These are phyloP conservation scores for Siniperca undulata DNA, from an alignment of 2,797 vertebrate species.

Conservation along the genomic window DNA sequence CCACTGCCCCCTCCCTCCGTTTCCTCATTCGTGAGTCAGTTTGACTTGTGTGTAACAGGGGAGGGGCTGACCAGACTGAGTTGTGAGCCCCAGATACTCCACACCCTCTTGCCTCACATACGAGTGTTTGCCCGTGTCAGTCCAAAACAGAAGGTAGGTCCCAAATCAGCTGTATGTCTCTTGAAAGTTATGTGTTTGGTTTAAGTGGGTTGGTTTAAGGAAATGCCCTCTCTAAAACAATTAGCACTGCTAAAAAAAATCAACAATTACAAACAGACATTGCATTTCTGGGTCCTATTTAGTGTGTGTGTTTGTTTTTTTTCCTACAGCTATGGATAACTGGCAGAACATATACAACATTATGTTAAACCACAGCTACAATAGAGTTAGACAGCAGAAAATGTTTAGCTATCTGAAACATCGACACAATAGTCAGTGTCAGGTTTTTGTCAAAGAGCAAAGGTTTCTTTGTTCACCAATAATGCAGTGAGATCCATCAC, in stretches of 20 bases:
- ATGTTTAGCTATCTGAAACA: neutral
- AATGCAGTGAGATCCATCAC: constrained; percentile 9
- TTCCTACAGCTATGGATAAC: neutral
- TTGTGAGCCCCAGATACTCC: constrained; percentile 81
- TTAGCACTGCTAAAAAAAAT: neutral
- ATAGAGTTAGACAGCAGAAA: neutral
- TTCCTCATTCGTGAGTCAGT: constrained; percentile 78
- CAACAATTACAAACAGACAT: neutral
- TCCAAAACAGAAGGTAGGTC: constrained; percentile 95
- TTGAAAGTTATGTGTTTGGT: neutral
- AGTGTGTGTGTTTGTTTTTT: neutral
- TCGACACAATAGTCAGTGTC: neutral
- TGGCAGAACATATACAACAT: neutral
- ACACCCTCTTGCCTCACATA: constrained; percentile 90
- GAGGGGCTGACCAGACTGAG: constrained; percentile 90
- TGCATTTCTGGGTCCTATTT: neutral
- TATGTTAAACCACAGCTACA: neutral
- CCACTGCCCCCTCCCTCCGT: constrained; percentile 81
- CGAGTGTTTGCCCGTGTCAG: constrained; percentile 95
- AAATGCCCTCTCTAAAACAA: neutral
- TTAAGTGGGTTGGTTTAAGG: neutral
- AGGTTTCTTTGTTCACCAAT: constrained; percentile 12
- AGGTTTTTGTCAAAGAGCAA: constrained; percentile 5
- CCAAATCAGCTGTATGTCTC: neutral
- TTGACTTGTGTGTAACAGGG: constrained; percentile 94